A percentile compares a stretch with the other conserved stretches of the same genome.
phyloP scores from a whole-genome alignment of 2,113 vertebrate species.

The Anguilla japonica region DNA sequence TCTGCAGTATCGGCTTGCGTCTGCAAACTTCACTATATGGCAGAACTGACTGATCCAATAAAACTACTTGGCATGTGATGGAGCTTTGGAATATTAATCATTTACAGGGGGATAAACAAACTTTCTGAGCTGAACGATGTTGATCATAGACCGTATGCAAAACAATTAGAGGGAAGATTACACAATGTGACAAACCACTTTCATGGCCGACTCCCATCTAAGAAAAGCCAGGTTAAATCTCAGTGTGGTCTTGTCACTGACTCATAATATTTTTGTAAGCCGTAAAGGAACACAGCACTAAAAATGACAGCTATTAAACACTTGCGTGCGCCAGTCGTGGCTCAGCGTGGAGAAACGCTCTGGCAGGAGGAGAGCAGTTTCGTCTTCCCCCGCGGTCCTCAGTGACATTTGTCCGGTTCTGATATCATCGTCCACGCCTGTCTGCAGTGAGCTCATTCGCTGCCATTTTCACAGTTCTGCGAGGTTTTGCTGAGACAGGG shows the following conservation, averaged over 20 bases:
- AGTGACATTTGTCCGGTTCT: neutral
- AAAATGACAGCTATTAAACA: neutral
- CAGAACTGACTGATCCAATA: neutral
- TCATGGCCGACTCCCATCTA: neutral
- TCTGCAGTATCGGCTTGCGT: no score
- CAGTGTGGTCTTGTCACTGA: neutral
- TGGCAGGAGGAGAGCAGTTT: neutral
- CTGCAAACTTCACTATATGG: no score
- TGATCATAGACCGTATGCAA: neutral
- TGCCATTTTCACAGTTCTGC: neutral
- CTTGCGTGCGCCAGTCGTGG: neutral
- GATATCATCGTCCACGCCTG: neutral
- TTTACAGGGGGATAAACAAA: neutral
- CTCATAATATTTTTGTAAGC: neutral
- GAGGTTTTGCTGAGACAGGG: neutral
- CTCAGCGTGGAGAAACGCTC: neutral
- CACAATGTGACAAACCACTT: no score
- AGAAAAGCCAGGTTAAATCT: no score
- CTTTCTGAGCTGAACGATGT: neutral
- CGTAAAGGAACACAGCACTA: no score
- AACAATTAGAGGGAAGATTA: neutral
- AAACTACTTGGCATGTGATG: constrained; percentile 1
- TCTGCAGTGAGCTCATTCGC: neutral
- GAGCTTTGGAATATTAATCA: constrained; percentile 3
- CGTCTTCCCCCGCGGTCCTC: neutral